Evolutionary conservation across 2,113 vertebrate species (phyloP), one percentile per base, ranked within the genome.

Genomic region (Lipophrys pholis): DNA sequence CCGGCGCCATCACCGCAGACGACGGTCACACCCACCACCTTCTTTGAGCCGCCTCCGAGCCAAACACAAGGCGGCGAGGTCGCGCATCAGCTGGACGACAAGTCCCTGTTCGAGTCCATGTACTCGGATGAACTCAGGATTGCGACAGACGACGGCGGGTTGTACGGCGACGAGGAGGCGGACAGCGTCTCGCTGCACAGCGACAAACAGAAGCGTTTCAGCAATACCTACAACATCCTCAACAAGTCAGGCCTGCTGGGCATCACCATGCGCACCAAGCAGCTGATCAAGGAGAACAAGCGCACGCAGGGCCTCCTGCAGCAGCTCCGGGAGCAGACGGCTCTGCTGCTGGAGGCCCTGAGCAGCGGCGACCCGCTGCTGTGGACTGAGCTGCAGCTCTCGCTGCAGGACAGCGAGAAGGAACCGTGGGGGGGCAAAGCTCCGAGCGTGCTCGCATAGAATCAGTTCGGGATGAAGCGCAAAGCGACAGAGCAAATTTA

Each of bases 191-290:
- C 84, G 67, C 78, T 72, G 80, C 90, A 84, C 1, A 83, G 87
- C 41, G 93, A 90, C 84, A 96, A 94, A 70, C 93, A 84, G 56
- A 94, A 94, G 40, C 95, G 96, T 65, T 97, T 98, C 89, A 93
- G 96, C 90, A 98, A 97, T 16, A 98, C 96, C 0, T 94, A 97
- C 1, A 95, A 96, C 1, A 94, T 97, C 60, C 93, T 98, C 0
- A 94, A 92, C 73, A 93, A 90, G 43, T 98, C 95, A 0, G 96
- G 96, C 0, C 74, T 98, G 87, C 94, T 98, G 81, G 95, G 94
- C 49, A 97, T 97, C 86, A 96, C 96, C 16, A 86, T 98, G 89
- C 96, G 97, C 82, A 97, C 95, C n/a, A 97, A 97, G 93, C 96
- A 97, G 84, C 82, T 98, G 67, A 96, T 97, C 68, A 95, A 94